phyloP scores from a whole-genome alignment of 2,797 vertebrate genomes.

The Siniperca undulata region DNA sequence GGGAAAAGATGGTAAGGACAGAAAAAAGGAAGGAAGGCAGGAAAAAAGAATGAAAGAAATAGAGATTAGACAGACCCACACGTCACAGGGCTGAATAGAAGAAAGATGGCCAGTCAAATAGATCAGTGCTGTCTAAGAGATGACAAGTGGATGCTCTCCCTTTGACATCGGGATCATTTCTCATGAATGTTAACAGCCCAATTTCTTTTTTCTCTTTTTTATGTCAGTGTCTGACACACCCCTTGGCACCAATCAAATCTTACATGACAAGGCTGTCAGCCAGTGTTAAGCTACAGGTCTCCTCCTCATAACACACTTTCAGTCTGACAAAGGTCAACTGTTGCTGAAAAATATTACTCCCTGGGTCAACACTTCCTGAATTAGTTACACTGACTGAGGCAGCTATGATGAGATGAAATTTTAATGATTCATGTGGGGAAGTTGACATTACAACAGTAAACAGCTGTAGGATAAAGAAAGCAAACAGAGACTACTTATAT shows the following conservation, averaged over 20 bases:
- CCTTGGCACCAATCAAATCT: conserved; percentile 59
- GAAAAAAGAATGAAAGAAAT: background rate
- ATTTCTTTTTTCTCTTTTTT: conserved; percentile 42
- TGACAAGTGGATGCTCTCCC: conserved; percentile 55
- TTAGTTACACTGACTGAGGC: conserved; percentile 31
- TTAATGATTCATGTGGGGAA: conserved; percentile 23
- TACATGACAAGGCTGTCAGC: conserved; percentile 64
- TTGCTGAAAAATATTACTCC: conserved; percentile 46
- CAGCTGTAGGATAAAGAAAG: background rate
- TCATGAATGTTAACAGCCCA: conserved; percentile 66
- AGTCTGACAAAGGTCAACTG: conserved; percentile 63
- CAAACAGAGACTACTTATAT: background rate
- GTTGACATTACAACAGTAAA: conserved; percentile 9
- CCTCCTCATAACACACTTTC: conserved; percentile 40
- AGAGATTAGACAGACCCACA: background rate
- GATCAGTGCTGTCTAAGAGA: conserved; percentile 53
- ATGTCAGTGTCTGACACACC: conserved; percentile 46
- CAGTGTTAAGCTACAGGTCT: conserved; percentile 60
- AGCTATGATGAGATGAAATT: conserved; percentile 29
- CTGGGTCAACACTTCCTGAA: conserved; percentile 53
- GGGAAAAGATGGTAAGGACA: background rate
- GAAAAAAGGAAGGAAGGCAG: background rate
- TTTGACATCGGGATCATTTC: conserved; percentile 64
- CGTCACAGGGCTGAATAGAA: conserved; percentile 17
- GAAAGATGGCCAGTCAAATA: conserved; percentile 41